A percentile compares a stretch with the other conserved stretches of the same genome.
phyloP scores from a whole-genome alignment of 2,888 invertebrate genomes.

The Taenaris catops region DNA sequence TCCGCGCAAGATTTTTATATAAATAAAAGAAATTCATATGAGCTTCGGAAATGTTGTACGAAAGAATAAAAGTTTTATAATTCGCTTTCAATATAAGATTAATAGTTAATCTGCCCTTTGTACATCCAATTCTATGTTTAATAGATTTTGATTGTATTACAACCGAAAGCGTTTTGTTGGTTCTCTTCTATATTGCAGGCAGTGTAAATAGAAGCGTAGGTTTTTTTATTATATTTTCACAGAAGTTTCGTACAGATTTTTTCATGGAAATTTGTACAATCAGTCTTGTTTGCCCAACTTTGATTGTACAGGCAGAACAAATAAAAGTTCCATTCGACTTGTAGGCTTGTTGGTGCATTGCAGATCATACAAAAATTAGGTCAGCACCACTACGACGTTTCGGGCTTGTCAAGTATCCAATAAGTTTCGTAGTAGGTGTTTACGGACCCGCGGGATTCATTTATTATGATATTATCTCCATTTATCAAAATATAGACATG shows the following conservation, averaged over 20 bases:
- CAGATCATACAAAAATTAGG: conserved; percentile 64
- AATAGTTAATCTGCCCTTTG: too few species aligned
- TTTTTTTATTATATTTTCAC: neutral
- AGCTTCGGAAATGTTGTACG: too few species aligned
- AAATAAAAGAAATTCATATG: too few species aligned
- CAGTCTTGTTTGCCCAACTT: conserved; percentile 6
- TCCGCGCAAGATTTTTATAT: too few species aligned
- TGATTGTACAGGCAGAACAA: conserved; percentile 17
- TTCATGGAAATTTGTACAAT: conserved; percentile 1
- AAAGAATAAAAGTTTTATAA: too few species aligned
- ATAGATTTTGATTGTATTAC: neutral
- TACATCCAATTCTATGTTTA: too few species aligned
- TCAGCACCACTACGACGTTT: conserved; percentile 30
- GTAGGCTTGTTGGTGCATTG: conserved; percentile 50
- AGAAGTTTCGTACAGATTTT: conserved; percentile 1
- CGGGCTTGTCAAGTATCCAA: conserved; percentile 38
- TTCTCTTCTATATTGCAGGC: conserved; percentile 2
- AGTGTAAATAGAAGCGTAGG: conserved; percentile 1
- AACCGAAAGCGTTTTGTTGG: conserved; percentile 2
- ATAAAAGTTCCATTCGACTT: conserved; percentile 18
- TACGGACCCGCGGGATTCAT: conserved; percentile 4
- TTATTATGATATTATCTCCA: conserved; percentile 3
- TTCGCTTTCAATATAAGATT: too few species aligned
- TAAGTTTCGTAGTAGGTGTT: conserved; percentile 26
- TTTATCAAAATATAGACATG: too few species aligned